phyloP scores from a whole-genome alignment of 2,888 invertebrate species.

The Dorcus hopei region DNA sequence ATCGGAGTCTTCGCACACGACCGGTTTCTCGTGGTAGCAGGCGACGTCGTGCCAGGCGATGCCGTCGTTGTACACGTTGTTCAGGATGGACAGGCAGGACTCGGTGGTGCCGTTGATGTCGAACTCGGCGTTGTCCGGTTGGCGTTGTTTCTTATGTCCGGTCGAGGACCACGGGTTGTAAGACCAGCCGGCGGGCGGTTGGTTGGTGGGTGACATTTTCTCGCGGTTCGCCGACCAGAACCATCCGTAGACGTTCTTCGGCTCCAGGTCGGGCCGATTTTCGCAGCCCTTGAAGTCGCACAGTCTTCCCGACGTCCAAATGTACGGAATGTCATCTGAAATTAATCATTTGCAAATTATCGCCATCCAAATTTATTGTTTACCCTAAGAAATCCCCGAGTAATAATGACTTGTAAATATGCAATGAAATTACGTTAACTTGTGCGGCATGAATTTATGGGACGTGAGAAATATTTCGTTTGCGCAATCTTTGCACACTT shows the following conservation, averaged over 20 bases:
- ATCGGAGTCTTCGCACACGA: conserved; percentile 87
- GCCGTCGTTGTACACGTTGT: conserved; percentile 91
- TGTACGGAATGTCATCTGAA: conserved; percentile 83
- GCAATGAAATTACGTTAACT: no score
- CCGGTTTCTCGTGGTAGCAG: conserved; percentile 89
- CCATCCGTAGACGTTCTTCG: conserved; percentile 83
- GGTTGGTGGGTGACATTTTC: conserved; percentile 80
- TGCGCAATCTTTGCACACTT: no score
- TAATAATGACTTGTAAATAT: no score
- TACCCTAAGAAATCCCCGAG: no score
- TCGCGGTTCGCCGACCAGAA: conserved; percentile 91
- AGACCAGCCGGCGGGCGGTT: conserved; percentile 67
- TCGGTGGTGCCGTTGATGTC: conserved; percentile 86
- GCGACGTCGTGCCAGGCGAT: conserved; percentile 94
- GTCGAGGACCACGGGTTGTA: conserved; percentile 91
- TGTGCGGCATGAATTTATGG: no score
- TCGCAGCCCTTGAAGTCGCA: conserved; percentile 94
- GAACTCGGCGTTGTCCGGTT: conserved; percentile 89
- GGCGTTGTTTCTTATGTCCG: conserved; percentile 83
- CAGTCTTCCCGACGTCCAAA: conserved; percentile 89
- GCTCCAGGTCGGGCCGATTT: conserved; percentile 79
- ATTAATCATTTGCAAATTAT: conserved; percentile 11
- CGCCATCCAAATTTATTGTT: no score
- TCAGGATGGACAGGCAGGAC: conserved; percentile 81
- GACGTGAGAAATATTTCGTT: no score